These are phyloP conservation scores for Macrophya alboannulata DNA, from an alignment of 2,888 invertebrate species.

Conservation along the genomic window DNA sequence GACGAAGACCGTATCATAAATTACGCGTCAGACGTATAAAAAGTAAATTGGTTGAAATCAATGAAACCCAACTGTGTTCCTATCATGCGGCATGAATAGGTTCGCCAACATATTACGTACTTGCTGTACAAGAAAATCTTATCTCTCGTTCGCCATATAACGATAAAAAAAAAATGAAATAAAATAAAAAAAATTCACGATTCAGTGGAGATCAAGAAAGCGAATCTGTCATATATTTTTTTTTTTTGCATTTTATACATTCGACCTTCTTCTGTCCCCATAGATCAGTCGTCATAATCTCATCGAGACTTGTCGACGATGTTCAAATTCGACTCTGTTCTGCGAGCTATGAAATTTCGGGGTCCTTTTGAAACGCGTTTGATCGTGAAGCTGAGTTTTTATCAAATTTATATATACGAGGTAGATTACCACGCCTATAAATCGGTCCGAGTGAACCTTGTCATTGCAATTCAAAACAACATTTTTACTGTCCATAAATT, in stretches of 20 bases:
- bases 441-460: background rate
- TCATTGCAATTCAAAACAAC: background rate
- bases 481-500: slow-evolving; percentile 32
- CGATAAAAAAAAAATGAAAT: background rate
- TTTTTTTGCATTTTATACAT: background rate
- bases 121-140: background rate
- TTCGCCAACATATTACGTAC: background rate
- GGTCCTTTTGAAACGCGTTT: background rate
- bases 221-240: slow-evolving; percentile 1
- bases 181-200: background rate
- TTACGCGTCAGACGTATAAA: slow-evolving; percentile 7
- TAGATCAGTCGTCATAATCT: slow-evolving; percentile 26
- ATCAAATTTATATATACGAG: background rate
- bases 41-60: slow-evolving; percentile 25
- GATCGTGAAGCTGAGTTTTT: background rate
- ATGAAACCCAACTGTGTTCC: slow-evolving; percentile 25
- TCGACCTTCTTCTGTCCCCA: background rate
- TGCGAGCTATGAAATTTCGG: slow-evolving; percentile 16
- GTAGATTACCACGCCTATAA: background rate
- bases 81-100: background rate
- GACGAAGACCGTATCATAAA: slow-evolving; percentile 31
- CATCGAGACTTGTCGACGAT: slow-evolving; percentile 8
- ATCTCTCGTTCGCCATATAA: background rate
- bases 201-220: background rate
- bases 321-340: background rate